Evolutionary conservation across 2,797 vertebrate species (phyloP), one percentile per base, ranked within the genome.

Genomic region (Bradypodion ventrale): DNA sequence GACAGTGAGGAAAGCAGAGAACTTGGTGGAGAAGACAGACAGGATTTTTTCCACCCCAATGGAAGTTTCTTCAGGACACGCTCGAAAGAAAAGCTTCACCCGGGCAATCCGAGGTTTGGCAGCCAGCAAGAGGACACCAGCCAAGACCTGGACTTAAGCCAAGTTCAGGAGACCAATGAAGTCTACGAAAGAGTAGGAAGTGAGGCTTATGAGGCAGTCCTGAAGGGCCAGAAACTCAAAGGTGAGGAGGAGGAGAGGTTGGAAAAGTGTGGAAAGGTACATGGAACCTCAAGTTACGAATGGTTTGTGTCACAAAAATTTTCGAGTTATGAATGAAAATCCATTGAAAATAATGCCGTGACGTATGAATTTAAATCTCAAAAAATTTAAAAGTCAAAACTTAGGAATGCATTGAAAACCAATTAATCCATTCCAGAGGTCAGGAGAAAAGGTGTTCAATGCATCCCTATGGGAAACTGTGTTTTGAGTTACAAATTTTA

Each of bases 141-240:
- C 35, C 90, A 93, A 70, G 96, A 91, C 40, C 91, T 90, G 15
- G 96, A 96, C 65, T 95, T 94, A 32, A 96, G 95, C 91, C 96
- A 94, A 86, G 95, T 95, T 85, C 96, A 97, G 87, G 97, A 98
- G 95, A 98, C 97, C 90, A 99, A 99, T 62, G 98, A 99, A 94
- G 98, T 99, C 88, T 99, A 97, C 66, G 96, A 97, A 86, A 97
- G 96, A 90, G 91, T 96, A 19, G 92, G 96, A n/a, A 93, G 94
- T 80, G 93, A 96, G 81, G 95, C 97, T 93, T 98, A 97, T 84
- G 95, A 97, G 83, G 96, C 94, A 83, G 96, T 96, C 49, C 92
- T 92, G 87, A 94, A 95, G 73, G 89, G 90, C 90, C 94, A 94
- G 70, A 95, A 94, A 46, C 94, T 95, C 86, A 94, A 95, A 97